phyloP scores from a whole-genome alignment of 2,113 vertebrate genomes.

The Nycticebus coucang region DNA sequence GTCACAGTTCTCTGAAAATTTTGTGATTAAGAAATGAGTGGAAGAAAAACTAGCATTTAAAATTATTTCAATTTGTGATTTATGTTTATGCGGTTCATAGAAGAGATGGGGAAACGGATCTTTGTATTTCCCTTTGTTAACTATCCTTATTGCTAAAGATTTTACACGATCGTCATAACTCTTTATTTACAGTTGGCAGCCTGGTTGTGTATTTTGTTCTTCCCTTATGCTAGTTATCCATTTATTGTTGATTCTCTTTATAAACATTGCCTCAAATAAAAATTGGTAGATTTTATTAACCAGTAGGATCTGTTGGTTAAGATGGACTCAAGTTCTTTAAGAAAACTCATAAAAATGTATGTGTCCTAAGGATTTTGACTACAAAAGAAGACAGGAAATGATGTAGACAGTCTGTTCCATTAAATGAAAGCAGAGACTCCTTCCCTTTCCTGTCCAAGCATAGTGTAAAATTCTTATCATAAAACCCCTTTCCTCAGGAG shows the following conservation, averaged over 20 bases:
- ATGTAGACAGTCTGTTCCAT: not conserved
- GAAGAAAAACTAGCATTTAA: constrained; percentile 13
- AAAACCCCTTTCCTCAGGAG: constrained; percentile 27
- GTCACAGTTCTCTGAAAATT: not conserved
- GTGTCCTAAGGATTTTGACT: not conserved
- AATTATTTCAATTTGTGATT: constrained; percentile 23
- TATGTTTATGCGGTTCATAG: constrained; percentile 10
- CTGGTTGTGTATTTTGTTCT: constrained; percentile 14
- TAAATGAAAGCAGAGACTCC: not conserved
- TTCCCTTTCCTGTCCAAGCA: constrained; percentile 12
- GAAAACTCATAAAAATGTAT: not conserved
- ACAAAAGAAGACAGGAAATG: constrained; percentile 4
- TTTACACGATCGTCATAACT: not conserved
- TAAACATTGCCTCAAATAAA: constrained; percentile 23
- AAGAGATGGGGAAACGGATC: not conserved
- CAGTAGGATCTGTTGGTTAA: not conserved
- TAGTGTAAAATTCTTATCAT: not conserved
- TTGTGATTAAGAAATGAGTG: not conserved
- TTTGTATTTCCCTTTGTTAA: constrained; percentile 15
- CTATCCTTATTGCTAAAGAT: not conserved
- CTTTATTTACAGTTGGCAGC: not conserved
- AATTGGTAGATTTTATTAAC: not conserved
- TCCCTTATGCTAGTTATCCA: not conserved
- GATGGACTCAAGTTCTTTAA: not conserved
- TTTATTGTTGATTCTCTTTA: not conserved